Evolutionary conservation across 1,140 invertebrate species (phyloP), one percentile per base, ranked within the genome.

Genomic region (Steinernema khuongi): DNA sequence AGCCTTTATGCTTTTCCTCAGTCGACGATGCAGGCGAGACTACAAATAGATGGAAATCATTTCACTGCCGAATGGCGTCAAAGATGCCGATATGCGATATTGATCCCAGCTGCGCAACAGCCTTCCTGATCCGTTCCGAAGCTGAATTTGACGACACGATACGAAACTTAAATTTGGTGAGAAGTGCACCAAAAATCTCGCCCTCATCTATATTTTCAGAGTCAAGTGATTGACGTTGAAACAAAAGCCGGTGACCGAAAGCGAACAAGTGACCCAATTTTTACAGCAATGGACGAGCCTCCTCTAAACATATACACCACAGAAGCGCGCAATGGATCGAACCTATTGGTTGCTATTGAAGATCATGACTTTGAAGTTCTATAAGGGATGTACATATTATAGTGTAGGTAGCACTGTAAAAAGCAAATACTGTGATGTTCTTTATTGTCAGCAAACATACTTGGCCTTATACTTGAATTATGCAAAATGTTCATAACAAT

Each of bases 11-110:
- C 26, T 60, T 60, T 26, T 60, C 50, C 14, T 17, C 50, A 4
- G 19, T 22, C 19, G 50, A 60, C 14, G 50, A 60, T 4, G 50
- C 26, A 11, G 50, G 26, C 50, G 50, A 22, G 7, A 14, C 50
- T n/a, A n/a, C n/a, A 4, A 60, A 60, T 22, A 60, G 50, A 60
- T 60, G 50, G 50, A 60, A 60, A 26, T 60, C 50, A 26, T 60
- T 17, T 26, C 50, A 60, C 22, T 60, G 50, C 22, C 11, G 50
- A 26, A 60, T 60, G 50, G 50, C 50, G 4, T 60, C 50, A 7
- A 60, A 60, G 26, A 60, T 60, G 50, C 26, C 50, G 4, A 60
- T 60, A 17, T 60, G 14, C 19, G 50, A 60, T 17, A 60, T 60
- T 26, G 50, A 60, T 26, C 50, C 50, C 26, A 60, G 50, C 19